Conservation (phyloP, 2,797 vertebrate genomes). For the Tarsius wallacei region DNA sequence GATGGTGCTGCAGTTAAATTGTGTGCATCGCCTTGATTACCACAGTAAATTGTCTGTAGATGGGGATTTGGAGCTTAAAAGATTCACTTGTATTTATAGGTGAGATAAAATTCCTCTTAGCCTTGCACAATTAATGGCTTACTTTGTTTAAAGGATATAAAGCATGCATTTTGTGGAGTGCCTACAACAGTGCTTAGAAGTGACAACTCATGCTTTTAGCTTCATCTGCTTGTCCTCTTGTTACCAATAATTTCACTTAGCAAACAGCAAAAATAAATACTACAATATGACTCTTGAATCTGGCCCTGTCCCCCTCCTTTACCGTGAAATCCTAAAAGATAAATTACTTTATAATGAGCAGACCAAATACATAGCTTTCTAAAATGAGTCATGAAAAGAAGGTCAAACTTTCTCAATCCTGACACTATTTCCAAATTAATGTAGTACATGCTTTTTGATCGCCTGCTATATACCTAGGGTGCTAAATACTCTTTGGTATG, state of each 20-base stretch:
- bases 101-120: constrained; percentile 89
- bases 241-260: constrained; percentile 73
- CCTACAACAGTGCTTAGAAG: constrained; percentile 76
- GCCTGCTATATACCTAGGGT: neutral
- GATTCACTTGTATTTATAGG: constrained; percentile 87
- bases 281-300: constrained; percentile 54
- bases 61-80: constrained; percentile 86
- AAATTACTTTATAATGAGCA: neutral
- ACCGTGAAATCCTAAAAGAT: neutral
- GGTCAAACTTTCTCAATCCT: neutral
- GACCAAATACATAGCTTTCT: neutral
- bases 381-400: neutral
- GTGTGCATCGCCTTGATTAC: constrained; percentile 86
- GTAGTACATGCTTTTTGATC: neutral
- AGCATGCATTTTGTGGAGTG: constrained; percentile 73
- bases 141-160: constrained; percentile 87
- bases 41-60: constrained; percentile 86
- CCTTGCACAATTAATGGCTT: constrained; percentile 77
- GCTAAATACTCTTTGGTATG: neutral
- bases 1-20: constrained; percentile 87
- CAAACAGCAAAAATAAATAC: constrained; percentile 73
- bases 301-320: neutral
- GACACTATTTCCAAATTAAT: neutral
- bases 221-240: constrained; percentile 77
- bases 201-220: constrained; percentile 77